These are phyloP conservation scores for Octopus sinensis DNA, from an alignment of 1,140 invertebrate genomes.

Conservation along the genomic window DNA sequence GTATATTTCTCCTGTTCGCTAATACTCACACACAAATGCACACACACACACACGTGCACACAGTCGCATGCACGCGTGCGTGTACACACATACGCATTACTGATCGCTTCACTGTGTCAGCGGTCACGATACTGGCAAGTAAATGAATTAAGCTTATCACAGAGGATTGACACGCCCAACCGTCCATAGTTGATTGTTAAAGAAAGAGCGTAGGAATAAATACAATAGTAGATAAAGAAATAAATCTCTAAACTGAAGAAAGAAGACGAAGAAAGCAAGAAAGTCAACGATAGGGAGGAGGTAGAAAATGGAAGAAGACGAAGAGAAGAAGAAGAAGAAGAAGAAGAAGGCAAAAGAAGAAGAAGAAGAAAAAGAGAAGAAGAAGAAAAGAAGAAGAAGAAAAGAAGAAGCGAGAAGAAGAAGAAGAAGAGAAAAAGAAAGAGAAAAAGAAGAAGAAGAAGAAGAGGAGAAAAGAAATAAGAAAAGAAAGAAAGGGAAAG, in stretches of 20 bases:
- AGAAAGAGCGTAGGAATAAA: too few species aligned
- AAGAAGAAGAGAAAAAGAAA: background rate
- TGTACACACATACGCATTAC: too few species aligned
- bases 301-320: background rate
- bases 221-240: too few species aligned
- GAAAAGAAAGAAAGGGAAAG: background rate
- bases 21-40: too few species aligned
- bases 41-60: too few species aligned
- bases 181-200: too few species aligned
- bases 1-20: too few species aligned
- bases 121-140: too few species aligned
- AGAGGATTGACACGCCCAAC: too few species aligned
- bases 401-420: background rate
- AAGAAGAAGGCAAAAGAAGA: background rate
- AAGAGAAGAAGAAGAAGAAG: background rate
- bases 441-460: background rate
- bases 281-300: background rate
- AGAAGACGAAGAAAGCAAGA: background rate
- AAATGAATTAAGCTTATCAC: too few species aligned
- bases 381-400: background rate
- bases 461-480: background rate
- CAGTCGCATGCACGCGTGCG: too few species aligned
- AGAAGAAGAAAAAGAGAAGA: background rate
- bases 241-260: background rate
- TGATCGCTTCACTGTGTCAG: too few species aligned